These are phyloP conservation scores for Terrapene triunguis DNA, from an alignment of 2,113 vertebrate genomes.

Conservation along the genomic window DNA sequence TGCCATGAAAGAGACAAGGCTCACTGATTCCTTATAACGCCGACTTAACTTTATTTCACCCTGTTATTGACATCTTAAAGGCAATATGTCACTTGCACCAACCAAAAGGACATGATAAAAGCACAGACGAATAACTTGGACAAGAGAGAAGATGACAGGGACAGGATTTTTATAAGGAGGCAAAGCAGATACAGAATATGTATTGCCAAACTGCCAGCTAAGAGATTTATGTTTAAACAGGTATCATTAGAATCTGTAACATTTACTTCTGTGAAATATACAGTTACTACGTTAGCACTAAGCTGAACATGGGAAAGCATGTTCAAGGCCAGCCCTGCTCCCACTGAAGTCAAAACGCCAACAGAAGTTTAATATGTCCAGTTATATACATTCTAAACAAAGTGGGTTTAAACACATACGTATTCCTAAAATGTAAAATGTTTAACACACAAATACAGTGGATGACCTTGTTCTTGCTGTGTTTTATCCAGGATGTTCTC, in stretches of 20 bases:
- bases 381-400: neutral
- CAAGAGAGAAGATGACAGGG: neutral
- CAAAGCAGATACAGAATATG: neutral
- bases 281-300: neutral
- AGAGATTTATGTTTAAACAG: slow-evolving; percentile 9
- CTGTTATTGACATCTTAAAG: neutral
- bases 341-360: neutral
- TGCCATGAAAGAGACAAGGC: neutral
- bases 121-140: neutral
- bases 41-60: neutral
- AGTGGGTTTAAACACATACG: neutral
- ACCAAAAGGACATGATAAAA: neutral
- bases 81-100: neutral
- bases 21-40: neutral
- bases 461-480: neutral
- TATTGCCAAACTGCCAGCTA: neutral
- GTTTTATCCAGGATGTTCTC: neutral
- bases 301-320: neutral
- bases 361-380: neutral
- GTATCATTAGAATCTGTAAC: neutral
- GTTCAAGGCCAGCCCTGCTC: neutral
- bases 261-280: neutral
- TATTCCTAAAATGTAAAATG: neutral
- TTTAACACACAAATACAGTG: neutral
- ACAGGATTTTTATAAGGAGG: neutral